Evolutionary conservation across 2,888 invertebrate genomes (phyloP).

Genomic region (Ophonus ardosiacus): DNA sequence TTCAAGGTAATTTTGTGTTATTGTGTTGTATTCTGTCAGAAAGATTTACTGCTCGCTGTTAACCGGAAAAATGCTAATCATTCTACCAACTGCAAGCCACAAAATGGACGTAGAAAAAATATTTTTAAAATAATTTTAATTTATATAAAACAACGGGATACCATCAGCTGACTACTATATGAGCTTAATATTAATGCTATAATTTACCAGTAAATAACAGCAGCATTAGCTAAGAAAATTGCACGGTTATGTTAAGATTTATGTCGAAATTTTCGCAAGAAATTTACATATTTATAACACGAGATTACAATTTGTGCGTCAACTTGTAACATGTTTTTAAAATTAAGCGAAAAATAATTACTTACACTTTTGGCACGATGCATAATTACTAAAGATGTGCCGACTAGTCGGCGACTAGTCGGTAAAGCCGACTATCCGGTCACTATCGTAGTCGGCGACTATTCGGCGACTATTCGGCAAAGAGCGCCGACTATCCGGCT

Average conservation of each 20-base stretch:
- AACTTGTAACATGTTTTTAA: constrained; percentile 25
- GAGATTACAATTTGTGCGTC: constrained; percentile 27
- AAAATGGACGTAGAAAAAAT: not conserved
- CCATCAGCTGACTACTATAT: not conserved
- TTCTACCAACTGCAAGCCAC: too few species aligned
- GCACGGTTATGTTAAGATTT: not conserved
- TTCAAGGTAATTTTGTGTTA: too few species aligned
- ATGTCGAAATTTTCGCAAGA: constrained; percentile 21
- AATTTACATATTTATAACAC: constrained; percentile 35
- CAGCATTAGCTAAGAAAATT: not conserved
- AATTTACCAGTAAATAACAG: not conserved
- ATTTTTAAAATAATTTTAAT: not conserved
- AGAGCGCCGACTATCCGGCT: too few species aligned
- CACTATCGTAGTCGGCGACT: too few species aligned
- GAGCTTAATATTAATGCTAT: not conserved
- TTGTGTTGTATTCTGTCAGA: too few species aligned
- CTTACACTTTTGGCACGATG: constrained; percentile 12
- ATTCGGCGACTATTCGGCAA: too few species aligned
- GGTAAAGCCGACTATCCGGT: too few species aligned
- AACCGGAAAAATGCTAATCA: too few species aligned
- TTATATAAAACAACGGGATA: not conserved
- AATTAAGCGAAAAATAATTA: constrained; percentile 37
- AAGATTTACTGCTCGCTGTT: too few species aligned
- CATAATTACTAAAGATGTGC: too few species aligned
- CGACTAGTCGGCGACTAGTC: too few species aligned